Evolutionary conservation across 2,113 vertebrate genomes (phyloP), one percentile per base, ranked within the genome.

Genomic region (Ictalurus furcatus): DNA sequence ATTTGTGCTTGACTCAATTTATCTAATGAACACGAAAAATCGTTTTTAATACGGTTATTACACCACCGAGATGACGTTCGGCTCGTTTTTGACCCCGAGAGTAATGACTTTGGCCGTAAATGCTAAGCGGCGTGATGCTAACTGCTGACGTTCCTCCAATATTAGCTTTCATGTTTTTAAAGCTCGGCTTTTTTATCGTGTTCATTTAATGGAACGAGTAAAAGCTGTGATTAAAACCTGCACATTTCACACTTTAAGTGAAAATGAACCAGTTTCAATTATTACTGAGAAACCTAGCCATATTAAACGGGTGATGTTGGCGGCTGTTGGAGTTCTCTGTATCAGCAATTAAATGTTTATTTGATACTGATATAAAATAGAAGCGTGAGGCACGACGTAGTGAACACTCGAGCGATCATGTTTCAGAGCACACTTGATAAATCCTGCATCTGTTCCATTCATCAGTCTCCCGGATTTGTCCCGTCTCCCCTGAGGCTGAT

Each of bases 361-460:
- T 30, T 21, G 6, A 12, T 81, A 21, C 2, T 81, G 52, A 58
- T 9, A 19, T 30, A 81, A 58, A 82, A 61, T 13, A 23, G 6
- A 82, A 25, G 14, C 5, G 0, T 37, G 61, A 25, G 1, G 1
- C 4, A 58, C 30, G 61, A 23, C 0, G 81, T 37, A 58, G 30
- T 6, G 79, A 82, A 44, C 82, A 4, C 34, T 5, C 1, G 63
- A 65, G 63, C 5, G 79, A 87, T 90, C 54, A 9, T 34, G 85
- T 90, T 90, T 89, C 91, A 85, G 80, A 85, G 56, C 58, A 30
- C 52, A 25, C 19, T 30, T 54, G 48, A 85, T 89, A 87, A 90
- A 91, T 73, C 73, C 16, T 61, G 81, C 91, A 91, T 91, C 91
- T 91, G 87, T 88, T 85, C 59, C 56, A 76, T 90, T 85, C 91